phyloP scores from a whole-genome alignment of 2,797 vertebrate genomes.

The Lateolabrax maculatus region DNA sequence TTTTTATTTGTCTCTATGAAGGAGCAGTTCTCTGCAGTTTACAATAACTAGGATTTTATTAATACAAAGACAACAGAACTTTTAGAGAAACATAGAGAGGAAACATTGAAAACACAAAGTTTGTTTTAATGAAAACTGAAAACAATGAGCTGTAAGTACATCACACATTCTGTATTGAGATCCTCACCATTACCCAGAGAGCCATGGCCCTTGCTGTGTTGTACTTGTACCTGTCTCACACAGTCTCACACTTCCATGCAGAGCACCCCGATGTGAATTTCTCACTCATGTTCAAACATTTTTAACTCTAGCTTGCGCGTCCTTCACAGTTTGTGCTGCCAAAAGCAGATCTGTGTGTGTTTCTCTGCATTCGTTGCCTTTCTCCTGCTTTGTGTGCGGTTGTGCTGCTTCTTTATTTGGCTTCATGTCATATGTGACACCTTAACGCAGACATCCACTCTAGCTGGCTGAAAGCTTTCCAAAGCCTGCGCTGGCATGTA shows the following conservation, averaged over 20 bases:
- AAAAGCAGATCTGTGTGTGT: not conserved
- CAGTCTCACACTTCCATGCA: not conserved
- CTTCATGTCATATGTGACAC: not conserved
- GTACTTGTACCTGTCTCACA: not conserved
- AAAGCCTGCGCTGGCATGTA: conserved; percentile 3
- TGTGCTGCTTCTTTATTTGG: not conserved
- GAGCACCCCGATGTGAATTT: not conserved
- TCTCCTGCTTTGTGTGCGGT: not conserved
- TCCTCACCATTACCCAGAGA: not conserved
- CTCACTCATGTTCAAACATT: not conserved
- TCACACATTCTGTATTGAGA: conserved; percentile 2
- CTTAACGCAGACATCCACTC: not conserved
- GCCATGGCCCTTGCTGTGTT: not conserved
- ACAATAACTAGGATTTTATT: too few species aligned
- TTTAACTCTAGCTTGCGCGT: not conserved
- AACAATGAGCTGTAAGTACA: too few species aligned
- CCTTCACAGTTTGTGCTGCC: not conserved
- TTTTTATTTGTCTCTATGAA: too few species aligned
- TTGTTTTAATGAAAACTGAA: too few species aligned
- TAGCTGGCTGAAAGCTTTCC: not conserved
- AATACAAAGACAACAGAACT: too few species aligned
- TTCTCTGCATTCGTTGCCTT: not conserved
- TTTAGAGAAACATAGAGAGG: too few species aligned
- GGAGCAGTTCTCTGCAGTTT: too few species aligned
- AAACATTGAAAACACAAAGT: too few species aligned